Conservation (phyloP, 2,113 vertebrate genomes). For the Gymnobelideus leadbeateri region DNA sequence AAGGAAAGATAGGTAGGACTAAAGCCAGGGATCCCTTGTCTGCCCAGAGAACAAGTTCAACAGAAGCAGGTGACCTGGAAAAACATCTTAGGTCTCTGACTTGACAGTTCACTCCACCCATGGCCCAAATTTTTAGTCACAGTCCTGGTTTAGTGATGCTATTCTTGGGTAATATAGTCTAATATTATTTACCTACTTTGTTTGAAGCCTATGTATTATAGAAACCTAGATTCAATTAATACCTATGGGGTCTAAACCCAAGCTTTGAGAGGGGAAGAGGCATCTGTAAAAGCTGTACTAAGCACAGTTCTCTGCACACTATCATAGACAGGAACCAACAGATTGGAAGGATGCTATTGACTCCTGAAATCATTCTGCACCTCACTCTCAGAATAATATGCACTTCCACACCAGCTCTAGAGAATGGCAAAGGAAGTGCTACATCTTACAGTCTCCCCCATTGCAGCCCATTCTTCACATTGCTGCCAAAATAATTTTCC, state of each 20-base stretch:
- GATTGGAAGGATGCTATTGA: constrained; percentile 6
- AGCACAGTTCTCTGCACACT: neutral
- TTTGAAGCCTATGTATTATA: constrained; percentile 47
- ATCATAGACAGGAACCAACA: constrained; percentile 20
- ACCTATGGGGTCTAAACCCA: constrained; percentile 63
- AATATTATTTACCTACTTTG: constrained; percentile 6
- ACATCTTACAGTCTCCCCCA: neutral
- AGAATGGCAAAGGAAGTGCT: constrained; percentile 44
- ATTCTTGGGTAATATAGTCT: neutral
- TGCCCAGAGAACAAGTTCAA: constrained; percentile 45
- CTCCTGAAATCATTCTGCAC: constrained; percentile 9
- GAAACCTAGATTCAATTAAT: constrained; percentile 50
- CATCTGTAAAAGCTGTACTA: neutral
- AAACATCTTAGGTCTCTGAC: neutral
- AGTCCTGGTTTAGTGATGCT: neutral
- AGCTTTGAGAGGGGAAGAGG: constrained; percentile 58
- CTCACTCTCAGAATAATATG: constrained; percentile 30
- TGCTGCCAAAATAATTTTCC: neutral
- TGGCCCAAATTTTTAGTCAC: neutral
- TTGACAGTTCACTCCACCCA: constrained; percentile 18
- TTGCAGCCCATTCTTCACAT: neutral
- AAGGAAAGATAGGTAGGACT: neutral
- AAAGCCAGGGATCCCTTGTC: neutral
- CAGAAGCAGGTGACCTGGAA: constrained; percentile 11
- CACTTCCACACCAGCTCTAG: constrained; percentile 33